Percentiles rank a stretch among this genome's conserved stretches.
Conservation (phyloP, 2,113 vertebrate species). For the Saccopteryx bilineata region DNA sequence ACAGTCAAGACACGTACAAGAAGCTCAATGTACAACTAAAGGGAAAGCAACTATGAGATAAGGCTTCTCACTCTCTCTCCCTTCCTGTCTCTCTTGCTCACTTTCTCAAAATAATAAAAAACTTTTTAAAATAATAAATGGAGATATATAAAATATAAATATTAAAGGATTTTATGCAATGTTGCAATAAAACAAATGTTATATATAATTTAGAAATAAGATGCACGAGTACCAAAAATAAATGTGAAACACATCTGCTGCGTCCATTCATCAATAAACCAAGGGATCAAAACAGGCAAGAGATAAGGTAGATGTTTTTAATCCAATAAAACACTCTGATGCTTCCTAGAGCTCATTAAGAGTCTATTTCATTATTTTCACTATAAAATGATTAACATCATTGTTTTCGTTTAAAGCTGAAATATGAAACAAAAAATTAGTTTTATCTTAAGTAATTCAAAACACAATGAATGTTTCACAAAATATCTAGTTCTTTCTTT, state of each 20-base stretch:
- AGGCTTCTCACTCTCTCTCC: no score
- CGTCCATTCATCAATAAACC: constrained; percentile 74
- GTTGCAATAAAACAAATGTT: constrained; percentile 20
- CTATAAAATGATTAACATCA: constrained; percentile 46
- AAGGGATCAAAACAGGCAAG: constrained; percentile 71
- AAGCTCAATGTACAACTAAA: no score
- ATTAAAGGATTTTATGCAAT: constrained; percentile 4
- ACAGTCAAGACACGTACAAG: no score
- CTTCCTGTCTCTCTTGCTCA: no score
- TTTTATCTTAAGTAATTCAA: constrained; percentile 54
- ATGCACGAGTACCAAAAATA: constrained; percentile 18
- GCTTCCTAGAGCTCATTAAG: constrained; percentile 67
- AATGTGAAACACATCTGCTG: constrained; percentile 55
- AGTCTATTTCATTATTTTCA: constrained; percentile 60
- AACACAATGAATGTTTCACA: neutral
- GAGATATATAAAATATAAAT: constrained; percentile 10
- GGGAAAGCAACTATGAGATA: no score
- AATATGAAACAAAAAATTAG: constrained; percentile 5
- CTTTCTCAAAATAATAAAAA: no score
- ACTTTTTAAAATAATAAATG: neutral
- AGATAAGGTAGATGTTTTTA: constrained; percentile 74
- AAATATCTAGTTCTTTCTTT: constrained; percentile 53
- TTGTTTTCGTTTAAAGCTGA: constrained; percentile 55
- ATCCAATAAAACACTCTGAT: constrained; percentile 70
- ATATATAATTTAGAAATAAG: constrained; percentile 61